phyloP scores from a whole-genome alignment of 2,113 vertebrate genomes.

The Gobio gobio region DNA sequence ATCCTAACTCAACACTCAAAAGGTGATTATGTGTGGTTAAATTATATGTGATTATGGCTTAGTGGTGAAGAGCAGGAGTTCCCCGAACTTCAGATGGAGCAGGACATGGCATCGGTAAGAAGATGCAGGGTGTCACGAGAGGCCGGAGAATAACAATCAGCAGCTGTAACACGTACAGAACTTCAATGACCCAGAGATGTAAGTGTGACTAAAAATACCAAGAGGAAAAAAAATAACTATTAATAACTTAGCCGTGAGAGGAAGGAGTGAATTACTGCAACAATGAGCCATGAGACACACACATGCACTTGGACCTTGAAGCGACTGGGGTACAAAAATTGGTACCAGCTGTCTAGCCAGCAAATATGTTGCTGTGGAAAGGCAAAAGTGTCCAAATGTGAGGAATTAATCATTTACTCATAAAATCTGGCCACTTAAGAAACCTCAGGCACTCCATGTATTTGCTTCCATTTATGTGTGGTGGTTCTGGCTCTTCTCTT shows the following conservation, averaged over 20 bases:
- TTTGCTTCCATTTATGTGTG: constrained; percentile 75
- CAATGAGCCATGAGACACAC: constrained; percentile 75
- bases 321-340: constrained; percentile 74
- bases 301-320: constrained; percentile 73
- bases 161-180: constrained; percentile 57
- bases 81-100: constrained; percentile 47
- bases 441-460: constrained; percentile 77
- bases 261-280: constrained; percentile 74
- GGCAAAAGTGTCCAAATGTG: constrained; percentile 75
- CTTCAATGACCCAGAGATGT: constrained; percentile 73
- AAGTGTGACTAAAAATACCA: constrained; percentile 76
- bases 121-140: constrained; percentile 44
- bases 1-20: constrained; percentile 35
- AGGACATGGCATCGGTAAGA: constrained; percentile 17
- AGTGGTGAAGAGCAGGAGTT: constrained; percentile 36
- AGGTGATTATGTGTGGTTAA: background rate
- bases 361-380: constrained; percentile 73
- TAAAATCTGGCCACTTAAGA: constrained; percentile 75
- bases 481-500: constrained; percentile 61
- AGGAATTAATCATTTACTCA: constrained; percentile 78
- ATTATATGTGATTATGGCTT: constrained; percentile 41
- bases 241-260: constrained; percentile 74
- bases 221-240: constrained; percentile 67
- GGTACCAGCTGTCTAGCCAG: constrained; percentile 79
- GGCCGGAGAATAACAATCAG: constrained; percentile 36